A percentile compares a stretch with the other conserved stretches of the same genome.
phyloP scores from a whole-genome alignment of 2,888 invertebrate genomes.

The Epirrhoe tristata region DNA sequence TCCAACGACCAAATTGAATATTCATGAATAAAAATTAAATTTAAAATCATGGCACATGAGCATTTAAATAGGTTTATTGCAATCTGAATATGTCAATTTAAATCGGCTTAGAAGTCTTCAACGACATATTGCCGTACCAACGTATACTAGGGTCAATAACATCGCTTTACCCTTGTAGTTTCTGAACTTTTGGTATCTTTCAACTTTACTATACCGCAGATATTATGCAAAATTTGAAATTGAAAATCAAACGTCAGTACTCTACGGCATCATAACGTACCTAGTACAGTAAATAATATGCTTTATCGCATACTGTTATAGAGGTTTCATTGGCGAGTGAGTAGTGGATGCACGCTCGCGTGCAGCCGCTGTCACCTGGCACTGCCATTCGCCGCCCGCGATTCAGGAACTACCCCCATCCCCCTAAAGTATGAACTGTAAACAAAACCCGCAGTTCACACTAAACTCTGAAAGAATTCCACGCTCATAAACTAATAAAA shows the following conservation, averaged over 20 bases:
- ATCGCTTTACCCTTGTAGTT: slow-evolving; percentile 20
- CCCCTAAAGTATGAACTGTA: slow-evolving; percentile 63
- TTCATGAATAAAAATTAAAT: too few species aligned
- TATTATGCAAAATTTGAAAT: slow-evolving; percentile 55
- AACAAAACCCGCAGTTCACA: slow-evolving; percentile 64
- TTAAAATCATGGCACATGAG: not conserved
- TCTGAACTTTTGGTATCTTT: slow-evolving; percentile 13
- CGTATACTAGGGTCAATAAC: slow-evolving; percentile 39
- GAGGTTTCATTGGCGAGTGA: slow-evolving; percentile 62
- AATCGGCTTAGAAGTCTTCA: slow-evolving; percentile 4
- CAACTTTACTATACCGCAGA: slow-evolving; percentile 33
- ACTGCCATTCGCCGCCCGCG: slow-evolving; percentile 74
- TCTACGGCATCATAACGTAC: slow-evolving; percentile 45
- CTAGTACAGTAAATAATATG: slow-evolving; percentile 57
- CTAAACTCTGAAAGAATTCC: slow-evolving; percentile 50
- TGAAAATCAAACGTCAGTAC: slow-evolving; percentile 55
- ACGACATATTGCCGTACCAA: slow-evolving; percentile 14
- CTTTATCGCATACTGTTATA: slow-evolving; percentile 59
- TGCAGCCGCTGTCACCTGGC: slow-evolving; percentile 81
- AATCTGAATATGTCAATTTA: slow-evolving; percentile 1
- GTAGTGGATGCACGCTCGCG: slow-evolving; percentile 77
- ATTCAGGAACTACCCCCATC: slow-evolving; percentile 74
- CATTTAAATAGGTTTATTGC: not conserved
- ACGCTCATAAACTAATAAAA: slow-evolving; percentile 54
- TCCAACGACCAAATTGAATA: too few species aligned